Base-by-base conservation (phyloP, 1,140 invertebrate genomes). In the Vollenhovia emeryi region DNA sequence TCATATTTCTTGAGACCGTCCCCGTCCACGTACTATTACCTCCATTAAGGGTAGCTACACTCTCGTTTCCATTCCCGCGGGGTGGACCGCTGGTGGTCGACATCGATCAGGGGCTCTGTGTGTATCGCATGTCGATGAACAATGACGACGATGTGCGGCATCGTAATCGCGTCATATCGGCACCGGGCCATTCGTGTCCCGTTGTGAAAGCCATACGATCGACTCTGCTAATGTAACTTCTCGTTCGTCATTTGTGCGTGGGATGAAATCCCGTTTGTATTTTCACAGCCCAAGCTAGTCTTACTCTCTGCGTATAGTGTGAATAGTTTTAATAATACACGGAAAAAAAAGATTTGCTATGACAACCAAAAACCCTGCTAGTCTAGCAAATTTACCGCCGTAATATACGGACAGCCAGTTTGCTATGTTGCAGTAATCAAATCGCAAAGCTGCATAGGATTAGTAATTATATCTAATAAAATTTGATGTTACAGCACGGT, bases 141-240 rank as follows among this genome's bases (percentile, higher is more conserved):
- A 82, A 82, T 82, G 59, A 64, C 24, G 73, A 75, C 73, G 24
- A 75, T 9, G 21, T 68, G n/a, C n/a, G 13, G n/a, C 40, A 33
- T 76, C 55, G 57, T 48, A 40, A 76, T 62, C 57, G 18, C 66
- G 36, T 82, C 27, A 82, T 82, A 82, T 73, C 78, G 66, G 68
- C 48, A 40, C 52, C 40, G 52, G n/a, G 27, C 40, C 40, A 57
- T 73, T 33, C 33, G 78, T 21, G 18, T 36, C 66, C 78, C 24
- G 66, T 15, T 24, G 36, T 59, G 66, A 73, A 55, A 82, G 52
- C 50, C 66, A 33, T 82, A 82, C 27, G 66, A 73, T 59, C 48
- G 18, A 11, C 62, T 18, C 18, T 50, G 21, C 8, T 73, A 73
- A 71, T 43, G 27, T 64, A 79, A 69, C 45, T 79, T 69, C 45